These are phyloP conservation scores for Chalcosyrphus nemorum DNA, from an alignment of 2,888 invertebrate genomes.

Conservation along the genomic window DNA sequence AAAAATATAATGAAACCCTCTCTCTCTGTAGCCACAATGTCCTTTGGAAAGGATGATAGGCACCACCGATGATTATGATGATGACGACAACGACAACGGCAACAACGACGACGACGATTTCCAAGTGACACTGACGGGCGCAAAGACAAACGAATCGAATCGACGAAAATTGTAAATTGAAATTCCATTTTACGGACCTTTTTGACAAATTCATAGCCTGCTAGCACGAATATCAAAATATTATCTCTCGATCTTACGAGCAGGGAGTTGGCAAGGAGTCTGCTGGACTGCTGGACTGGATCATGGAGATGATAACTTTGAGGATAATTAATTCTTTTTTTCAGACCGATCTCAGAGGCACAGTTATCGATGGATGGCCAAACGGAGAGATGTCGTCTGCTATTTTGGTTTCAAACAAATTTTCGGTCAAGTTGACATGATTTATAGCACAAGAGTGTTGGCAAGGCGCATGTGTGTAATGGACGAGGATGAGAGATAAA, in stretches of 20 bases:
- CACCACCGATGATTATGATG: conserved; percentile 18
- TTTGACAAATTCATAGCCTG: conserved; percentile 71
- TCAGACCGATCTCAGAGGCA: conserved; percentile 2
- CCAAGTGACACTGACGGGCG: conserved; percentile 61
- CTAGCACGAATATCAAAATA: conserved; percentile 70
- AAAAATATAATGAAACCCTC: conserved; percentile 62
- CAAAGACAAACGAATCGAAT: conserved; percentile 60
- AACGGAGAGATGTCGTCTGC: conserved; percentile 23
- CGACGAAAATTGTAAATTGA: conserved; percentile 63
- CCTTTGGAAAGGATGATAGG: conserved; percentile 19
- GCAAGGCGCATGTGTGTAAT: background rate
- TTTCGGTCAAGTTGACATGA: conserved; percentile 50
- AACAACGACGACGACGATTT: too few species aligned
- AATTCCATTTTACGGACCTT: conserved; percentile 69
- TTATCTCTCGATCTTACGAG: conserved; percentile 62
- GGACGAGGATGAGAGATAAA: background rate
- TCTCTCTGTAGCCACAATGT: background rate
- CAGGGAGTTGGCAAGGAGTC: conserved; percentile 29
- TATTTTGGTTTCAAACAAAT: conserved; percentile 41
- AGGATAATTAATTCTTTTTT: conserved; percentile 68
- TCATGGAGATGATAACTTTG: conserved; percentile 53
- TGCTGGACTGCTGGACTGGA: too few species aligned
- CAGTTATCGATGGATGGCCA: background rate
- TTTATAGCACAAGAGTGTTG: conserved; percentile 38
- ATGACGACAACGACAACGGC: conserved; percentile 46